Evolutionary conservation across 2,113 vertebrate genomes (phyloP).

Genomic region (Seriola aureovittata): DNA sequence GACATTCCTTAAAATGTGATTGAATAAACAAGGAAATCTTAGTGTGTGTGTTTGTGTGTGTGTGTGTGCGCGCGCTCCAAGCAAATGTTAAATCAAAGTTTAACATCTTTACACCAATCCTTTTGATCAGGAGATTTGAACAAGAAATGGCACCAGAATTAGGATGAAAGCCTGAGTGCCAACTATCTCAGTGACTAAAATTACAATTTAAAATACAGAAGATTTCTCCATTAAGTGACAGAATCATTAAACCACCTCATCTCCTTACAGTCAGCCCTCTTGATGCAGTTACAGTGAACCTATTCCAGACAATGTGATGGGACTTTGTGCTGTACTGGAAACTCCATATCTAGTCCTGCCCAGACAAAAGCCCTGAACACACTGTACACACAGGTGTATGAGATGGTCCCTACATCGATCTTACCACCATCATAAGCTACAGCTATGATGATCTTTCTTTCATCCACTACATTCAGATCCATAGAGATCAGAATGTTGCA

Average conservation of each 20-base stretch:
- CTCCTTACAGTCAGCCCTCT: not conserved
- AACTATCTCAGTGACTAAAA: not conserved
- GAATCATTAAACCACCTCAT: not conserved
- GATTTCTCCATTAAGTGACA: not conserved
- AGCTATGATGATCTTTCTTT: not conserved
- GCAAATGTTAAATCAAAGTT: not conserved
- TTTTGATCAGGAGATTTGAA: not conserved
- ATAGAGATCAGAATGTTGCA: conserved; percentile 9
- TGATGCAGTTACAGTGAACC: not conserved
- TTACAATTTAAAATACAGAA: not conserved
- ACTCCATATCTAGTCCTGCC: not conserved
- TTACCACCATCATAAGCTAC: conserved; percentile 11
- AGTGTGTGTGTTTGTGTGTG: too few relatives aligned
- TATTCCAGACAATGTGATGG: not conserved
- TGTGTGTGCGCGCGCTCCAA: not conserved
- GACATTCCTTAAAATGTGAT: conserved; percentile 20
- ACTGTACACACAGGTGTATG: not conserved
- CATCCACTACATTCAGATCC: conserved; percentile 11
- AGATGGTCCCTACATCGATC: not conserved
- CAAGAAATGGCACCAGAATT: not conserved
- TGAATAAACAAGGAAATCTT: not conserved
- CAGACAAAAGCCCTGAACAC: conserved; percentile 3
- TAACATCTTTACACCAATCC: not conserved
- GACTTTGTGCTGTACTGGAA: not conserved
- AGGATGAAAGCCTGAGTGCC: not conserved